Conservation (phyloP, 1,140 invertebrate genomes). For the Achroia grisella region DNA sequence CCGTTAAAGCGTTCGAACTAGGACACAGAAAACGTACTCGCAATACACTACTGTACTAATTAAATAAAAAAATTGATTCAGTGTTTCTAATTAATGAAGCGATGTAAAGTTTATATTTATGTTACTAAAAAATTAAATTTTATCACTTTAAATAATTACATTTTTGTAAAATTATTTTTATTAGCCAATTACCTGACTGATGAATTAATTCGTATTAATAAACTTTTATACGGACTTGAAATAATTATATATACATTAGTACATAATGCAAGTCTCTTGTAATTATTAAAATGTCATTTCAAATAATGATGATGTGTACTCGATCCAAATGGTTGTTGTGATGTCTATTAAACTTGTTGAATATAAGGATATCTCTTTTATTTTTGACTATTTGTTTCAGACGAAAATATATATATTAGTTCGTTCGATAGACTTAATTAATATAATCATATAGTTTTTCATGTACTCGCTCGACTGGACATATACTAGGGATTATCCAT, state of each 20-base stretch:
- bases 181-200: constrained; percentile 20
- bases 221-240: constrained; percentile 35
- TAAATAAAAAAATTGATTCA: too few species aligned
- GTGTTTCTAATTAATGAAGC: too few species aligned
- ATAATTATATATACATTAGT: constrained; percentile 18
- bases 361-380: constrained; percentile 19
- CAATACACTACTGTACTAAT: too few species aligned
- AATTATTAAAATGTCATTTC: constrained; percentile 13
- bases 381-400: not conserved
- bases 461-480: too few species aligned
- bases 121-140: too few species aligned
- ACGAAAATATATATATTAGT: too few species aligned
- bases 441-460: too few species aligned
- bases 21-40: too few species aligned
- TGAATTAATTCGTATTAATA: constrained; percentile 23
- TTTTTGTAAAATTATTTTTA: constrained; percentile 1
- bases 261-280: constrained; percentile 12
- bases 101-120: too few species aligned
- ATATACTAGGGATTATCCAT: too few species aligned
- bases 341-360: constrained; percentile 69
- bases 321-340: constrained; percentile 71
- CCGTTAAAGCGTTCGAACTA: too few species aligned
- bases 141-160: too few species aligned
- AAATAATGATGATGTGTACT: constrained; percentile 44
- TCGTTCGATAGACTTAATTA: not conserved